phyloP scores from a whole-genome alignment of 1,140 invertebrate species.

The Trachymyrmex septentrionalis region DNA sequence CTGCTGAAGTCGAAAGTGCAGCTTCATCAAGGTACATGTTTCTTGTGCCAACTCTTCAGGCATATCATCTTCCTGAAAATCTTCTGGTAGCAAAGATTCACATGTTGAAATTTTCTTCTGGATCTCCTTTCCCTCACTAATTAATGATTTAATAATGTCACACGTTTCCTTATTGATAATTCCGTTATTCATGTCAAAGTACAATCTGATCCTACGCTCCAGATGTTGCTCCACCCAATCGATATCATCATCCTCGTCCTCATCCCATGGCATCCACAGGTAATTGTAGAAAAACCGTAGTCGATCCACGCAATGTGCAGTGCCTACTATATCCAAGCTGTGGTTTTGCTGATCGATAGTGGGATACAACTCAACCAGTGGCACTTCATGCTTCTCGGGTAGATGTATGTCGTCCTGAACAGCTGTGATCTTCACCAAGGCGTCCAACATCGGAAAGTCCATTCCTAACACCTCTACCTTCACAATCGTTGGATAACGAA shows the following conservation, averaged over 20 bases:
- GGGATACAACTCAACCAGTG: conserved; percentile 88
- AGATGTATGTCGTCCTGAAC: conserved; percentile 89
- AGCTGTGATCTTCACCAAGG: conserved; percentile 87
- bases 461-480: conserved; percentile 87
- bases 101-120: conserved; percentile 85
- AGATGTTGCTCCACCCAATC: conserved; percentile 88
- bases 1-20: conserved; percentile 88
- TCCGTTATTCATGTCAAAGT: conserved; percentile 88
- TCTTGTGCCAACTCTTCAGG: conserved; percentile 82
- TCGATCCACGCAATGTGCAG: conserved; percentile 82
- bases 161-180: conserved; percentile 85
- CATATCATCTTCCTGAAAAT: conserved; percentile 75
- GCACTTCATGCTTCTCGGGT: conserved; percentile 87
- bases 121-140: conserved; percentile 87
- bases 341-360: conserved; percentile 87
- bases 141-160: conserved; percentile 87
- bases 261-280: conserved; percentile 90
- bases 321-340: conserved; percentile 86
- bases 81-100: conserved; percentile 85
- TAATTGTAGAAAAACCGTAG: conserved; percentile 88
- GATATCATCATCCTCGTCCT: conserved; percentile 87
- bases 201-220: conserved; percentile 87
- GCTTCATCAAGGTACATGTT: conserved; percentile 86
- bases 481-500: conserved; percentile 88
- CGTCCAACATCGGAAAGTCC: conserved; percentile 85